phyloP scores from a whole-genome alignment of 2,113 vertebrate genomes.

The Pseudorasbora parva region DNA sequence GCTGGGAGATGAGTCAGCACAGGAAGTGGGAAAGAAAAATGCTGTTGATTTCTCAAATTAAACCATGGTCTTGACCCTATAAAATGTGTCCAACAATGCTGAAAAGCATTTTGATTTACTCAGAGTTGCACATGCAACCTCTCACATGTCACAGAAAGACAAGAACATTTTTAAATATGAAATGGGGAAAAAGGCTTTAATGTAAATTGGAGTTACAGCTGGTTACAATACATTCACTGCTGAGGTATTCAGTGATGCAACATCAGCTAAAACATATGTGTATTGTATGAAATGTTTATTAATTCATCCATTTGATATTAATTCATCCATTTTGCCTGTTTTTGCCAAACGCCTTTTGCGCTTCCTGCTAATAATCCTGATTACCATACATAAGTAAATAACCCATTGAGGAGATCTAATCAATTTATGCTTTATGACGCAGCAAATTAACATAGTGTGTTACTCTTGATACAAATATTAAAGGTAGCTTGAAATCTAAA shows the following conservation, averaged over 20 bases:
- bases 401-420: neutral
- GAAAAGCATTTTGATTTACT: neutral
- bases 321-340: too few relatives aligned
- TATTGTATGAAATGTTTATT: neutral
- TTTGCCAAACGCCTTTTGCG: too few relatives aligned
- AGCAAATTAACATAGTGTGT: neutral
- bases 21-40: neutral
- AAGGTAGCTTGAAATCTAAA: neutral
- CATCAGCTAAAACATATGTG: neutral
- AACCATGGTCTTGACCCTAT: conserved; percentile 13
- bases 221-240: neutral
- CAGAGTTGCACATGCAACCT: neutral
- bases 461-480: neutral
- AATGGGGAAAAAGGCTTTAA: neutral
- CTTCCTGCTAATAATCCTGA: too few relatives aligned
- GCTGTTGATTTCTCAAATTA: neutral
- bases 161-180: neutral
- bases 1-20: neutral
- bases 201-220: neutral
- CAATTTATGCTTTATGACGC: too few relatives aligned
- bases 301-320: neutral
- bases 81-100: neutral
- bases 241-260: neutral
- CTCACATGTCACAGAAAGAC: neutral
- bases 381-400: too few relatives aligned